Evolutionary conservation across 2,888 invertebrate species (phyloP), one percentile per base, ranked within the genome.

Genomic region (Agriopis marginaria): DNA sequence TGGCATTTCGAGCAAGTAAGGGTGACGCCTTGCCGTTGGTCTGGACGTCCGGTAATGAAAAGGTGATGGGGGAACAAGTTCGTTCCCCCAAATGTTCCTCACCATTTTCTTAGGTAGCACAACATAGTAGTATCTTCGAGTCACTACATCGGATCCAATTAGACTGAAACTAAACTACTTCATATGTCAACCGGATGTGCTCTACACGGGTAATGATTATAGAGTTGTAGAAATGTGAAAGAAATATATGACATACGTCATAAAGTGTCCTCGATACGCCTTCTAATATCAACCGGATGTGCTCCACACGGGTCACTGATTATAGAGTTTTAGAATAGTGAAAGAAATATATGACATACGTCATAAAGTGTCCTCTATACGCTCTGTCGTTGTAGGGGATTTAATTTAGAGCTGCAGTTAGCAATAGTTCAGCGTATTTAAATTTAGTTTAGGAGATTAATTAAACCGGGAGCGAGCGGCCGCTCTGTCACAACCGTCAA

Each of bases 401-500:
- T 86, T 85, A 87, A 88, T 88, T 86, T 81, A 75, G 73, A 75
- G 77, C 75, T 76, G 80, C 75, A 78, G 79, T 82, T 80, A 79
- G 82, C 82, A 61, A 82, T 86, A 82, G 80, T 74, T 77, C 73
- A 78, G 84, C 83, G 85, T 86, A 90, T 91, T 91, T 88, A 89
- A 90, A 90, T 88, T 89, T 88, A 89, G 88, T 89, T 90, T 89
- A 87, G 84, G 86, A 86, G 86, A 93, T 91, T 91, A 92, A 93
- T 92, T 91, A 90, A 91, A 82, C 82, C 77, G 78, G 79, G 80
- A 79, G 72, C 76, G 79, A 77, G 78, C 79, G 86, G 80, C 78
- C 83, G 63, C 66, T 87, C 86, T 86, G 87, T 91, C 90, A 90
- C 82, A 86, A 84, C 81, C 88, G 91, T 92, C 91, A 91, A 80